Base-by-base conservation (phyloP, 1,140 invertebrate genomes). In the Leptinotarsa undecemlineata region DNA sequence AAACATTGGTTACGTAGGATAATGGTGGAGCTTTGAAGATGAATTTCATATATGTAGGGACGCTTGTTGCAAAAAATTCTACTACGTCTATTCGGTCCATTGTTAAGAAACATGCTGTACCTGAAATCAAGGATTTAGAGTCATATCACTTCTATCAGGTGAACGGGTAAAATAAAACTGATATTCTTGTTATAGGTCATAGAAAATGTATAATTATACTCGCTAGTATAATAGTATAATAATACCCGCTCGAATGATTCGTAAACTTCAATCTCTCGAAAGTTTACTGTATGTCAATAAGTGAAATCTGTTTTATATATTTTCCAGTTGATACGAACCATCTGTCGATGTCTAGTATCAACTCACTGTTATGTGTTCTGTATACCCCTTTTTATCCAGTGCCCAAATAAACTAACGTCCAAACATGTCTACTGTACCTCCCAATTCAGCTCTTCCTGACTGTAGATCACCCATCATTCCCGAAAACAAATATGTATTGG, bases 1-100 rank as follows among this genome's bases (percentile, higher is more conserved):
- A 92, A 48, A 92, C 84, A 79, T 92, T 91, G 68, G 86, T 88
- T 17, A 90, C 87, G 74, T 88, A 90, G 0, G 90, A 90, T 15
- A 91, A 80, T 57, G 90, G 88, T 5, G 90, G 90, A 77, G 88
- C 87, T 42, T 87, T 86, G 78, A 91, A 91, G 15, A 91, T 86
- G 80, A 91, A 91, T 67, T 86, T 86, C 0, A 87, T 87, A 19
- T 88, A 74, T 0, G 88, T 89, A 11, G 86, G 86, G 13, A 88
- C 88, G 48, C 89, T 87, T 51, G 88, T 85, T 3, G 88, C 85
- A 33, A 90, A 85, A 77, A 89, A 90, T 72, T 90, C 87, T 0
- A 91, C 84, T 14, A 89, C 81, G 0, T 86, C 85, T 57, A 89
- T 80, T 8, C 90, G 85, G 75, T 90, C 87, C 11, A 81, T 69